These are phyloP conservation scores for Eurystomus glaucurus DNA, from an alignment of 2,797 vertebrate species.

Conservation along the genomic window DNA sequence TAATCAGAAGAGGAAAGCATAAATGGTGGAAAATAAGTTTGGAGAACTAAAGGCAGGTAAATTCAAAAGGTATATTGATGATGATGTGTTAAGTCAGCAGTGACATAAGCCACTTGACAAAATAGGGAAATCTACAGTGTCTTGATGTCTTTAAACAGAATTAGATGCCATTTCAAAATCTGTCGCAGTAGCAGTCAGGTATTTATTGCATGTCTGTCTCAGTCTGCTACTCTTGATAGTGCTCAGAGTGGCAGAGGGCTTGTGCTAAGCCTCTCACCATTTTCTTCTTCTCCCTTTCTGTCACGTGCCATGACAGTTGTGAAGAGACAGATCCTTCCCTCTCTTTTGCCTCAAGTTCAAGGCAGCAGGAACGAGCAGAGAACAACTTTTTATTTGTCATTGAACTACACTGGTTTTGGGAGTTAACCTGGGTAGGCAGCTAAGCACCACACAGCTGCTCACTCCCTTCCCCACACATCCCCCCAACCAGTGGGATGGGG, in stretches of 20 bases:
- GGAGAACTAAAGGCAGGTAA: not conserved
- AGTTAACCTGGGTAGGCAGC: not conserved
- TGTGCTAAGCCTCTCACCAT: not conserved
- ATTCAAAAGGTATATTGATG: not conserved
- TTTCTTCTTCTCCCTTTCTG: not conserved
- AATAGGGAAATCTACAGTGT: not conserved
- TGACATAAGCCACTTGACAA: not conserved
- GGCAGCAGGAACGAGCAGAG: not conserved
- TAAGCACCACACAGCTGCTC: not conserved
- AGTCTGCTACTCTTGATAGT: not conserved
- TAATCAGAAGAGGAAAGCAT: not conserved
- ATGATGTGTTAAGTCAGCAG: not conserved
- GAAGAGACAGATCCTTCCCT: not conserved
- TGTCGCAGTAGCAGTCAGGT: not conserved
- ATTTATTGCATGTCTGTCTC: not conserved
- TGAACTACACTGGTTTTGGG: not conserved
- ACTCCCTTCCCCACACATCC: accelerated
- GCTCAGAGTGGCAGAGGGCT: not conserved
- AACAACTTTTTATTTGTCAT: not conserved
- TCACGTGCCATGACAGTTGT: not conserved
- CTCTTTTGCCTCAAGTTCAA: not conserved
- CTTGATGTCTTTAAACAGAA: not conserved
- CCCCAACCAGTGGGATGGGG: accelerated
- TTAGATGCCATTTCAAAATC: not conserved
- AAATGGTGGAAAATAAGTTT: not conserved